A percentile compares a stretch with the other conserved stretches of the same genome.
phyloP scores from a whole-genome alignment of 2,797 vertebrate species.

The Sebastes glaucus region DNA sequence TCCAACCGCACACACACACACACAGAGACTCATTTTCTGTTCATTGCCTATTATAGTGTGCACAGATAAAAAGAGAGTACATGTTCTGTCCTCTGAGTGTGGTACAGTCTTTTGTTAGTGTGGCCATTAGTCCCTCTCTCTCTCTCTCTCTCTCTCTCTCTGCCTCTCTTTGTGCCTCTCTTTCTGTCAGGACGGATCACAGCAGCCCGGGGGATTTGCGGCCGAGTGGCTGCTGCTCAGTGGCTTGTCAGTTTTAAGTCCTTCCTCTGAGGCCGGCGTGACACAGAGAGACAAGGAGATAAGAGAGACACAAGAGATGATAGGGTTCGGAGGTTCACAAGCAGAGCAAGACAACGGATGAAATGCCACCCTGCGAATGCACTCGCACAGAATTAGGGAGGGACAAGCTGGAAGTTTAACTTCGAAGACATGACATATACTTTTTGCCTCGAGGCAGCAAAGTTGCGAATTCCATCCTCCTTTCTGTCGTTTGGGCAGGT shows the following conservation, averaged over 20 bases:
- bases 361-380: neutral
- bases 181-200: constrained; percentile 48
- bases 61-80: constrained; percentile 16
- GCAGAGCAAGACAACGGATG: neutral
- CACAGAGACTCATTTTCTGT: neutral
- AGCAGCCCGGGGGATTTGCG: constrained; percentile 43
- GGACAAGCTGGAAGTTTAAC: neutral
- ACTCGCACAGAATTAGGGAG: neutral
- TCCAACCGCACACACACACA: constrained; percentile 6
- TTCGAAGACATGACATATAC: neutral
- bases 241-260: constrained; percentile 43
- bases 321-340: neutral
- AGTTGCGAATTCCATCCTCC: neutral
- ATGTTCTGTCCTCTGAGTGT: constrained; percentile 17
- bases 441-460: constrained; percentile 3
- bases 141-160: neutral
- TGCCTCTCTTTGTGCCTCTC: neutral
- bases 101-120: constrained; percentile 34
- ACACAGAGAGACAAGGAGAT: constrained; percentile 11
- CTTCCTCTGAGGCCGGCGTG: constrained; percentile 15
- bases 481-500: neutral
- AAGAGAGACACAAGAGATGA: neutral
- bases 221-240: constrained; percentile 23
- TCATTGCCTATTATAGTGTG: constrained; percentile 3
- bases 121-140: constrained; percentile 18